These are phyloP conservation scores for Amphilophus citrinellus DNA, from an alignment of 2,113 vertebrate species.

Conservation along the genomic window DNA sequence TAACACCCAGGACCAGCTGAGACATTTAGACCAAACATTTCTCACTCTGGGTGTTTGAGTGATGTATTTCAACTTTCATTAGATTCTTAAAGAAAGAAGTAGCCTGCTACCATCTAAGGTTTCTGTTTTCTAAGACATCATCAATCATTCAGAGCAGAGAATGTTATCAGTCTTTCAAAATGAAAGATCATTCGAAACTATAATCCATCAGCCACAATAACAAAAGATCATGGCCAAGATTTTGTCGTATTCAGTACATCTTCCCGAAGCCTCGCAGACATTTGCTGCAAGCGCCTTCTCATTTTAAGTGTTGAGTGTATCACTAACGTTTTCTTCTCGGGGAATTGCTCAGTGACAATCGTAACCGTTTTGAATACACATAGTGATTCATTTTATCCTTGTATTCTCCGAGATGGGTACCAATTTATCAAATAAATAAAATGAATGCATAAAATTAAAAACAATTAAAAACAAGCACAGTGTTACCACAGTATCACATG, in stretches of 20 bases:
- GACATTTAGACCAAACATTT: not conserved
- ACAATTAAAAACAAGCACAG: not conserved
- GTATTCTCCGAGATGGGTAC: not conserved
- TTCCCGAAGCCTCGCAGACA: not conserved
- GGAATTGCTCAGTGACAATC: not conserved
- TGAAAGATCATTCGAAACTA: not conserved
- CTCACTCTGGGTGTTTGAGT: not conserved
- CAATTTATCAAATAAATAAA: not conserved
- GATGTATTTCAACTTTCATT: not conserved
- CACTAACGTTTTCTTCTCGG: not conserved
- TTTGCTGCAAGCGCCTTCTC: not conserved
- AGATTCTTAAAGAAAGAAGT: not conserved
- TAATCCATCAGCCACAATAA: not conserved
- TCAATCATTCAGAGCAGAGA: not conserved
- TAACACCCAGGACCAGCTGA: not conserved
- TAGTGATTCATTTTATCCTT: not conserved
- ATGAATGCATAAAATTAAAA: not conserved
- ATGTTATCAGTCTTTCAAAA: not conserved
- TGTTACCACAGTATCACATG: not conserved
- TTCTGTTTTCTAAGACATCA: not conserved
- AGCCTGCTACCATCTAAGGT: not conserved
- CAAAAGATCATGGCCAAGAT: not conserved
- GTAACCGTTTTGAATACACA: not conserved
- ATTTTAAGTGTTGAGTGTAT: too few relatives aligned
- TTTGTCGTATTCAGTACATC: not conserved